Evolutionary conservation across 2,888 invertebrate genomes (phyloP), one percentile per base, ranked within the genome.

Genomic region (Habroteleia sp.): DNA sequence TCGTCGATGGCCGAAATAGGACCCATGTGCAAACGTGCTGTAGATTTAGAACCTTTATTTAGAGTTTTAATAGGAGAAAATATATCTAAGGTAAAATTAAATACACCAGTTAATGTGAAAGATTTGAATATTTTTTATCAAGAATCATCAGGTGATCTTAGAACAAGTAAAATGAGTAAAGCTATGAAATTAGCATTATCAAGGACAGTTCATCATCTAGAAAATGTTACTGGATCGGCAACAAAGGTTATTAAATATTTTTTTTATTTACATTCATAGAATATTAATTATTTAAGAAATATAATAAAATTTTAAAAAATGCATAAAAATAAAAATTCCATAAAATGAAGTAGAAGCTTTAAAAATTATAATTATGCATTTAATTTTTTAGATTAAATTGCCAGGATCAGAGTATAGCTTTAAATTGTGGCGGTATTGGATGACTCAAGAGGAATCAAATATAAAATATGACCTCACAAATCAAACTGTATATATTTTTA

Each of bases 1-100:
- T 90, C 92, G 1, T 93, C 95, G 0, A 96, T 97, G 93, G 93
- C 96, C 0, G 92, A 92, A 10, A 93, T 93, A 0, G 98, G 98
- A 0, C 96, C 97, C 35, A 91, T 97, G 87, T 92, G 94, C 68
- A 92, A 94, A 42, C 93, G 93, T 86, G 92, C 94, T 10, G 91
- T 90, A 11, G 99, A 99, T 90, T 90, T 99, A 56, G 89, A 91
- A 16, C 95, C 97, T 0, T 90, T 97, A 72, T 90, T 96, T 0
- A 93, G 92, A 89, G 89, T 94, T 14, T 86, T 94, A 1, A 87
- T 91, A 0, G 93, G 90, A 0, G 89, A 91, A 8, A 91, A 91
- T 62, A 89, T 89, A 0, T 80, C 84, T 0, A 88, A 89, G 14
- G 85, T 95, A 0, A 90, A 92, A 56, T 86, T 96, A 6, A 91